These are phyloP conservation scores for Zenarchopterus dispar DNA, from an alignment of 2,797 vertebrate species.

Conservation along the genomic window DNA sequence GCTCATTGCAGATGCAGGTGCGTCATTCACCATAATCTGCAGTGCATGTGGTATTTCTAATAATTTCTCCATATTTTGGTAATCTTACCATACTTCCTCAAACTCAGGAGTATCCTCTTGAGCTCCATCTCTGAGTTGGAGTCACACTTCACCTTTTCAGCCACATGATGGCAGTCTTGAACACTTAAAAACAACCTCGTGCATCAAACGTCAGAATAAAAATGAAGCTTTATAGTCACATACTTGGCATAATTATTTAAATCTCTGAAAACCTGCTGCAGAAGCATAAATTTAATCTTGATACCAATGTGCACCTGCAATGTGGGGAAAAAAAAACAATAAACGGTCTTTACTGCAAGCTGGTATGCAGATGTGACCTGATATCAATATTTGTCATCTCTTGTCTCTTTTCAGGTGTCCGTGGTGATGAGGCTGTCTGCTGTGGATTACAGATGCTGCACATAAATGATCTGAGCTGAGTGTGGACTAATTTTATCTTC, in stretches of 20 bases:
- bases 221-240: slow-evolving; percentile 15
- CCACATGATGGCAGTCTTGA: slow-evolving; percentile 65
- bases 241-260: slow-evolving; percentile 4
- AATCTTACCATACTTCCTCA: too few species aligned
- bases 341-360: not conserved
- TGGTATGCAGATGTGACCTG: slow-evolving; percentile 33
- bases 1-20: too few species aligned
- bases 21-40: too few species aligned
- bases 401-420: slow-evolving; percentile 33
- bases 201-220: not conserved
- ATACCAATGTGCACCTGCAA: slow-evolving; percentile 27
- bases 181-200: not conserved
- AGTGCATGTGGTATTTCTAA: too few species aligned
- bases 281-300: slow-evolving; percentile 3
- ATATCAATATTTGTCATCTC: slow-evolving; percentile 58
- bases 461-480: slow-evolving; percentile 56
- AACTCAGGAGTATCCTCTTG: not conserved
- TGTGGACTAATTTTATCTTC: slow-evolving; percentile 53
- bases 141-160: not conserved
- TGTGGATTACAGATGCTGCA: slow-evolving; percentile 43
- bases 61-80: too few species aligned
- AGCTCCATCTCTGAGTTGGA: not conserved
- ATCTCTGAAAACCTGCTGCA: slow-evolving; percentile 2
- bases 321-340: too few species aligned
- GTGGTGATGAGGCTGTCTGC: slow-evolving; percentile 59